phyloP scores from a whole-genome alignment of 2,797 vertebrate genomes.

The Numenius phaeopus region DNA sequence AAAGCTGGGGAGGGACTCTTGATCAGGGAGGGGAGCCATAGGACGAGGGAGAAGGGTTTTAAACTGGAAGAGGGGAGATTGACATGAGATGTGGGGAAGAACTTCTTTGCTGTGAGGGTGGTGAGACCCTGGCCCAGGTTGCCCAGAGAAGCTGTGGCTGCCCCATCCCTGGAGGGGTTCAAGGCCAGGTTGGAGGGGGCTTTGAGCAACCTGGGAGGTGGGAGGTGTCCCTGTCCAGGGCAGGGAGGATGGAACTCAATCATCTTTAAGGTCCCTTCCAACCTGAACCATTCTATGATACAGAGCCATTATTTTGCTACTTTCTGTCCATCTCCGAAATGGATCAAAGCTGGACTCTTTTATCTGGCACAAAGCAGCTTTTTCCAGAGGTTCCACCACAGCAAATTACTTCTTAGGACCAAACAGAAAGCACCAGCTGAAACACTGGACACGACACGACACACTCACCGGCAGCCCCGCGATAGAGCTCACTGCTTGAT shows the following conservation, averaged over 20 bases:
- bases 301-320: neutral
- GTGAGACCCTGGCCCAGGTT: neutral
- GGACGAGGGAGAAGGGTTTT: neutral
- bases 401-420: neutral
- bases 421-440: neutral
- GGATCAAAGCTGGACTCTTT: neutral
- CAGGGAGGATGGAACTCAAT: neutral
- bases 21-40: too few relatives aligned
- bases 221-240: neutral
- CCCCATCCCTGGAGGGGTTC: neutral
- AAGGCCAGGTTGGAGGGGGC: neutral
- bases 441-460: neutral
- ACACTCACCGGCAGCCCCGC: neutral
- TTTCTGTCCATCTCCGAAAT: rapidly evolving
- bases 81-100: neutral
- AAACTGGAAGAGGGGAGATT: neutral
- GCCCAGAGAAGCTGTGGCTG: neutral
- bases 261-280: neutral
- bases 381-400: neutral
- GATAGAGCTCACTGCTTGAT: neutral
- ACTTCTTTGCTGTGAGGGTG: neutral
- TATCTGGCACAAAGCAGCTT: neutral
- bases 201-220: neutral
- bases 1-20: too few relatives aligned
- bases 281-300: neutral